Evolutionary conservation across 2,797 vertebrate species (phyloP), one percentile per base, ranked within the genome.

Genomic region (Pangasius djambal): DNA sequence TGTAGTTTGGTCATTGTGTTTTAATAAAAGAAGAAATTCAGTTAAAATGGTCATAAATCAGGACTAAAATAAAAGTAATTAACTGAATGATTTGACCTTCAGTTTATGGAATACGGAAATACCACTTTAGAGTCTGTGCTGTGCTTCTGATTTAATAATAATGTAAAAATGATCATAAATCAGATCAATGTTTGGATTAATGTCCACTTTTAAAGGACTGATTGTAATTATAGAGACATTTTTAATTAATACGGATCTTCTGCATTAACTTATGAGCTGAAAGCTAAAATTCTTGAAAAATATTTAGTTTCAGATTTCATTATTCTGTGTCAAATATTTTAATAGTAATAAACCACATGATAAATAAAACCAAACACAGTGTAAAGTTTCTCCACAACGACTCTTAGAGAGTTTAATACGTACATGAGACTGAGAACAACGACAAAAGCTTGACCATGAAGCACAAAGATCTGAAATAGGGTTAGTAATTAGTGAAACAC

Each of bases 1-100:
- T 28, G 6, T n/a, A 16, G 44, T 48, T 40, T 28, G 48, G 37
- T 75, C n/a, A 63, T 78, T 22, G 22, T 37, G 3, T 63, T 82
- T 78, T 89, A 67, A 89, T 83, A 37, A 59, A 89, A 81, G 31
- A 91, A 75, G 28, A 90, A 91, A 85, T 77, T 82, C 10, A 70
- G 31, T 79, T 65, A 75, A 79, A 83, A 25, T 79, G 55, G 25
- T 74, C 31, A 72, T 86, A 65, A 89, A 85, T 79, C 55, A 70
- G 55, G 65, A 67, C 1, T 18, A 59, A 72, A 88, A 86, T 40
- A 8, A 25, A 63, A 79, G 52, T 22, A 12, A 79, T 78, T 44
- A 78, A 81, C 61, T 70, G 70, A 88, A 78, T 78, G 52, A 65
- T 61, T 48, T 78, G 85, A 88, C 69, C 72, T 65, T 40, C 20